These are phyloP conservation scores for Ophonus ardosiacus DNA, from an alignment of 2,888 invertebrate genomes.

Conservation along the genomic window DNA sequence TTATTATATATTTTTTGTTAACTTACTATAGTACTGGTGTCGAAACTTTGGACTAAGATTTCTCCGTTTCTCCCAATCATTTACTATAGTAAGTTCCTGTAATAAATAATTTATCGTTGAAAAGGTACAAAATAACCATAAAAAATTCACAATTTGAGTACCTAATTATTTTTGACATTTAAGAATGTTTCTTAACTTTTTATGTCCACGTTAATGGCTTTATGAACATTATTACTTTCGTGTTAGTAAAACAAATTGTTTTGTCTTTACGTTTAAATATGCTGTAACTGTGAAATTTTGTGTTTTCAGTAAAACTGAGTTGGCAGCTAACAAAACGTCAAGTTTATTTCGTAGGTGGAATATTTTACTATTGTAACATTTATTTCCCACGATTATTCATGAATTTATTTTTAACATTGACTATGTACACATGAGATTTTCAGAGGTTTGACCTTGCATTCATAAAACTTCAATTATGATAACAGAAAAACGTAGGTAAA, in stretches of 20 bases:
- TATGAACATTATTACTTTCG: background rate
- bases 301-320: background rate
- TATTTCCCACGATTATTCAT: background rate
- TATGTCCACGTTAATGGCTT: background rate
- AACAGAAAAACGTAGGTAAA: background rate
- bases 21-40: no score
- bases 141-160: no score
- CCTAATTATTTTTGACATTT: no score
- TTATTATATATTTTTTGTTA: no score
- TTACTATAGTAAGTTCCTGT: no score
- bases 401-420: slow-evolving; percentile 10
- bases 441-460: background rate
- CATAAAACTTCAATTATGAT: background rate
- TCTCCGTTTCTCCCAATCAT: no score
- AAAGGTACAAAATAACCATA: no score
- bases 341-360: background rate
- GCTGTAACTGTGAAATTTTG: background rate
- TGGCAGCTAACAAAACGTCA: slow-evolving; percentile 16
- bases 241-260: background rate
- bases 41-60: no score
- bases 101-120: no score
- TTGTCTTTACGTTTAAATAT: background rate
- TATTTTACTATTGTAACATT: slow-evolving; percentile 24
- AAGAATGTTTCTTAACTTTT: background rate
- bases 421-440: background rate